phyloP scores from a whole-genome alignment of 2,797 vertebrate genomes.

The Acanthis flammea region DNA sequence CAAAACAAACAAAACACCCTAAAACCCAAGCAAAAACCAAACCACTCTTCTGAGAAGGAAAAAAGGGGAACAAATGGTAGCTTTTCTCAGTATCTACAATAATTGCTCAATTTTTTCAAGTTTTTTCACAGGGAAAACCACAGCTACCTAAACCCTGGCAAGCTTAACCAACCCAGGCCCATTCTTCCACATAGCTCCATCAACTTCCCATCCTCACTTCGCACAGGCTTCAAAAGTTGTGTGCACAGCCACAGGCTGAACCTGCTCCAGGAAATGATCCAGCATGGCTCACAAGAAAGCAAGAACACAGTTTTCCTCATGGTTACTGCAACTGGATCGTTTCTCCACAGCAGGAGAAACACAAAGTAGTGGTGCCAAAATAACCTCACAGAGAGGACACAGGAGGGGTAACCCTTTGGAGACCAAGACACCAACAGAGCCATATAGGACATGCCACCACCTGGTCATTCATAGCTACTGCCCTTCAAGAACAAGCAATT shows the following conservation, averaged over 20 bases:
- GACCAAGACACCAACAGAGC: not conserved
- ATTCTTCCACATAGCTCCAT: not conserved
- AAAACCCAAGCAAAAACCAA: not conserved
- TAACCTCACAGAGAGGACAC: not conserved
- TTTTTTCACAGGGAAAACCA: not conserved
- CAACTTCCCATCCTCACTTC: not conserved
- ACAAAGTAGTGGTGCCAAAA: not conserved
- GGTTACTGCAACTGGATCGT: not conserved
- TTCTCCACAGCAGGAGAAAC: not conserved
- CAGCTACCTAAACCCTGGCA: not conserved
- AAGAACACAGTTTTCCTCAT: fast-evolving
- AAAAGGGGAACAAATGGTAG: not conserved
- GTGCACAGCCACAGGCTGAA: not conserved
- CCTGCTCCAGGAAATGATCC: not conserved
- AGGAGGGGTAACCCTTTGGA: not conserved
- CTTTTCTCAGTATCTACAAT: not conserved
- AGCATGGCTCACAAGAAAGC: not conserved
- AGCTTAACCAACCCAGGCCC: not conserved
- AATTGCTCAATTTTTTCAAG: not conserved
- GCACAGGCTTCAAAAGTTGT: not conserved
- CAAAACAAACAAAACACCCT: not conserved
- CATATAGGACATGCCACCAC: not conserved
- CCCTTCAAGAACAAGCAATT: not conserved
- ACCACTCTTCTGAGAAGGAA: not conserved
- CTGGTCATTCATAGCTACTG: not conserved